Conservation (phyloP, 2,113 vertebrate genomes). For the Gobius niger region DNA sequence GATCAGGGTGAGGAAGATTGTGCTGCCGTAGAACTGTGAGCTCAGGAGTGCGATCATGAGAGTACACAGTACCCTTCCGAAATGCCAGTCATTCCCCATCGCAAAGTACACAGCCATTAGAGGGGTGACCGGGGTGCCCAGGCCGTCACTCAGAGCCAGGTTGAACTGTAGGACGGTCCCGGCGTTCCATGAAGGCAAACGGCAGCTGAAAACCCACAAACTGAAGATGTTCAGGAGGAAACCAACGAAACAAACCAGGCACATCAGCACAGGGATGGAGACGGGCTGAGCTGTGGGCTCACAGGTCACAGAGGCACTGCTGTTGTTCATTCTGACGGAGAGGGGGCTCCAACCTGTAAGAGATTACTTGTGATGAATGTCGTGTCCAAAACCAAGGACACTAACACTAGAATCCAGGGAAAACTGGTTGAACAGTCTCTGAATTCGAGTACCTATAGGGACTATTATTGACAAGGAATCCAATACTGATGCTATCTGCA, state of each 20-base stretch:
- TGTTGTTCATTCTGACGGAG: conserved; percentile 29
- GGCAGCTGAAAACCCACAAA: conserved; percentile 75
- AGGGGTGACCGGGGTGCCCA: conserved; percentile 62
- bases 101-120: conserved; percentile 68
- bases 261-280: conserved; percentile 56
- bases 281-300: conserved; percentile 18
- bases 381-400: too few relatives aligned
- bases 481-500: too few relatives aligned
- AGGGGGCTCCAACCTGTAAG: neutral
- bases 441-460: too few relatives aligned
- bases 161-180: conserved; percentile 76
- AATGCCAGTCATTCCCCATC: conserved; percentile 62
- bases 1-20: conserved; percentile 74
- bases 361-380: too few relatives aligned
- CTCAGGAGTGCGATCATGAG: conserved; percentile 66
- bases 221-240: conserved; percentile 66
- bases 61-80: conserved; percentile 68
- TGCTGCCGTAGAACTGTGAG: conserved; percentile 71
- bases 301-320: conserved; percentile 11
- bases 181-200: conserved; percentile 64
- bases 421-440: too few relatives aligned
- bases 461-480: too few relatives aligned
- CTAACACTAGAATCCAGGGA: too few relatives aligned
- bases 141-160: conserved; percentile 70
- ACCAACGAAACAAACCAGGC: conserved; percentile 67